phyloP scores from a whole-genome alignment of 2,797 vertebrate species.

The Petrocephalus sullivani region DNA sequence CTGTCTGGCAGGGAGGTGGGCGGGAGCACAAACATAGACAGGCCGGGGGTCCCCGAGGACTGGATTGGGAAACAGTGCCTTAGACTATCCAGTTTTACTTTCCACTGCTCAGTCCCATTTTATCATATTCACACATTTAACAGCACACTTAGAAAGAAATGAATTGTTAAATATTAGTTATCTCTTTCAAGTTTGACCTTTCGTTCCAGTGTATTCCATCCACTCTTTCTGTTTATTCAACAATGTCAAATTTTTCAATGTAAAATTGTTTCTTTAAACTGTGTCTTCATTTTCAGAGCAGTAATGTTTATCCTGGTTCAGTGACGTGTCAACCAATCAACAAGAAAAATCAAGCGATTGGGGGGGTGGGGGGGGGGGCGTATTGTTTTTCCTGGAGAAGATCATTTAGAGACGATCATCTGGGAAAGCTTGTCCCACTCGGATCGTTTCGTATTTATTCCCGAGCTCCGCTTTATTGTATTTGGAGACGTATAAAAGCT shows the following conservation, averaged over 20 bases:
- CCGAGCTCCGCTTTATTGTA: conserved; percentile 16
- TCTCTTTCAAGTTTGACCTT: background rate
- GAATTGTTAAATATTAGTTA: background rate
- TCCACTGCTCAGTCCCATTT: background rate
- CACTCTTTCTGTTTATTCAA: background rate
- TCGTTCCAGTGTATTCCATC: background rate
- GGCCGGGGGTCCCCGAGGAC: background rate
- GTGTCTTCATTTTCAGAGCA: background rate
- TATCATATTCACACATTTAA: background rate
- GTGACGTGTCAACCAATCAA: background rate
- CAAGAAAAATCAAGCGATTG: conserved; percentile 2
- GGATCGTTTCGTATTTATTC: background rate
- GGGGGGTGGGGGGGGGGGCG: background rate
- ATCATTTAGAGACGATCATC: background rate
- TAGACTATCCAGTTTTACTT: background rate
- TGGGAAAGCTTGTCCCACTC: conserved; percentile 10
- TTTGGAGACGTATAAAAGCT: conserved; percentile 19
- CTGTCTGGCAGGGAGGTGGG: background rate
- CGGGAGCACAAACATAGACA: background rate
- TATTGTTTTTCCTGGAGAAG: conserved; percentile 17
- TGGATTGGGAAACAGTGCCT: background rate
- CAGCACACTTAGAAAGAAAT: background rate
- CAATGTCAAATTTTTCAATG: background rate
- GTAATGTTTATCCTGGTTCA: conserved; percentile 24
- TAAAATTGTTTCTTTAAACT: background rate